Base-by-base conservation (phyloP, 1,140 invertebrate genomes). In the Diorhabda carinulata region DNA sequence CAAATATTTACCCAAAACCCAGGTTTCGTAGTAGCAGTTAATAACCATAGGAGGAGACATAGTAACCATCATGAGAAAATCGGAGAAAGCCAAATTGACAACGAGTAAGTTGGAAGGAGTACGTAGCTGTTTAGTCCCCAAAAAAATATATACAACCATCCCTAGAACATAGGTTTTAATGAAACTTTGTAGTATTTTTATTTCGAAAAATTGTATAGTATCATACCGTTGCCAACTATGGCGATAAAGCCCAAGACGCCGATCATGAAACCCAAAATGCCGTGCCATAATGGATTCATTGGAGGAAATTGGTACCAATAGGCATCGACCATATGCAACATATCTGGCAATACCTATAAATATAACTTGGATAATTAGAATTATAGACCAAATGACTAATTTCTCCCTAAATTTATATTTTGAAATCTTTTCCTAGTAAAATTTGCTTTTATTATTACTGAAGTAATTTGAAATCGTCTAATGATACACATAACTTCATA, bases 1-100 rank as follows among this genome's bases (percentile, higher is more conserved):
- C 25, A 25, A 25, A 25, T 25, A 77, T 77, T 81, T 77, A 89
- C 87, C 92, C 65, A 93, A 85, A 61, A 92, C 87, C 93, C 93
- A 95, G 5, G 92, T 94, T 83, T 94, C 92, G 74, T 90, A 87
- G 77, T 92, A 94, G 80, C 92, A 92, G 82, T 93, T 96, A 70
- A 93, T 87, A 45, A 93, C 88, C 91, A 95, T 94, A 68, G 92
- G 85, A 42, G 93, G 92, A 71, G 90, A 87, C 90, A 94, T 93
- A 66, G 82, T 82, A 67, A 90, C 83, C 92, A 95, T 96, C 90
- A 96, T 95, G 52, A 90, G 81, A 76, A 96, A 94, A 78, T 96
- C 93, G 6, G 91, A 93, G 78, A 95, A 89, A 5, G 93, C 93
- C 73, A 96, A 83, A 82, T 96, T 96, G 57, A 95, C 87, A 7